These are phyloP conservation scores for Hirtodrosophila histrioides DNA, from an alignment of 2,888 invertebrate genomes.

Conservation along the genomic window DNA sequence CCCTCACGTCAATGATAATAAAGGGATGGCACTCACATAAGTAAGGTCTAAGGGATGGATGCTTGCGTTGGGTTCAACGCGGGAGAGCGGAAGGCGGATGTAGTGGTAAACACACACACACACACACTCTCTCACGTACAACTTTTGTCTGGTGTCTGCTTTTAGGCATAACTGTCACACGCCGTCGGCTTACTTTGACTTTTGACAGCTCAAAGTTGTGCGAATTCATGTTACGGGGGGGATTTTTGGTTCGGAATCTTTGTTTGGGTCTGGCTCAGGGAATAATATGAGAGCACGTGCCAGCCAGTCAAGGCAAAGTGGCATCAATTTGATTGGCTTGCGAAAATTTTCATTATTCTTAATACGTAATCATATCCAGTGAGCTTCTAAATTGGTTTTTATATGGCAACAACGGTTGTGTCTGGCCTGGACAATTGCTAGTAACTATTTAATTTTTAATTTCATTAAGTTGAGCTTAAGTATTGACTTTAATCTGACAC, in stretches of 20 bases:
- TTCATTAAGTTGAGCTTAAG: slow-evolving; percentile 1
- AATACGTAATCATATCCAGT: slow-evolving; percentile 47
- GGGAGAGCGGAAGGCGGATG: background rate
- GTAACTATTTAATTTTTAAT: slow-evolving; percentile 12
- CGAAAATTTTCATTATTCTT: slow-evolving; percentile 51
- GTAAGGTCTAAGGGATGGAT: slow-evolving; percentile 35
- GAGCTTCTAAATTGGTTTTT: slow-evolving; percentile 25
- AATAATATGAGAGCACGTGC: slow-evolving; percentile 66
- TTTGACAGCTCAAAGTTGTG: slow-evolving; percentile 73
- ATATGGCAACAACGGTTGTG: slow-evolving; percentile 22
- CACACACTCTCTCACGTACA: slow-evolving; percentile 43
- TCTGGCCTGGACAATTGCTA: background rate
- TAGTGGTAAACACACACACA: too few relatives aligned
- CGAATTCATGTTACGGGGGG: slow-evolving; percentile 54
- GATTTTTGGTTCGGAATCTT: slow-evolving; percentile 12
- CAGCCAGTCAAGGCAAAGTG: slow-evolving; percentile 43
- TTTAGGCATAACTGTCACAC: slow-evolving; percentile 59
- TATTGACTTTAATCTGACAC: background rate
- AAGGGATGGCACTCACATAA: slow-evolving; percentile 51
- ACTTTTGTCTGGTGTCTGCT: slow-evolving; percentile 41
- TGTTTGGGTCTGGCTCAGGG: slow-evolving; percentile 11
- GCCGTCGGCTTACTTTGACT: slow-evolving; percentile 73
- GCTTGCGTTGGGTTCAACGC: background rate
- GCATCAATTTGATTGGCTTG: slow-evolving; percentile 54
- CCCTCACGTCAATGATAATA: slow-evolving; percentile 63